Base-by-base conservation (phyloP, 2,797 vertebrate species). In the Dallia pectoralis region DNA sequence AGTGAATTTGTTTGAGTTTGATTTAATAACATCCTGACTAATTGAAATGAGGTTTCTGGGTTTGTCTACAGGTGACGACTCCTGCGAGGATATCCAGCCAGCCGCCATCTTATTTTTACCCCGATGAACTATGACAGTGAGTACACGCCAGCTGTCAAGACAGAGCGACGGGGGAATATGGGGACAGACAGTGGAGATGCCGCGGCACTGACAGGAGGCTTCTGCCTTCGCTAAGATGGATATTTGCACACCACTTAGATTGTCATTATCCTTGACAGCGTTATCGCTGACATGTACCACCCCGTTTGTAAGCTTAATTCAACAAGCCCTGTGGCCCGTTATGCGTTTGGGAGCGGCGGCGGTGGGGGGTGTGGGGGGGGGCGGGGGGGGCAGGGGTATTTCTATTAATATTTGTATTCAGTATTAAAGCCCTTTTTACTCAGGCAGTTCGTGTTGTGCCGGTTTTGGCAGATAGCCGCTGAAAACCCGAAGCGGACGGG, bases 21-120 rank as follows among this genome's bases (percentile, higher is more conserved):
- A 92, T 93, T 89, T 88, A 91, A 87, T 85, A 82, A 91, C 88
- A 84, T 87, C 87, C 88, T 82, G 87, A 89, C 89, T 91, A 91
- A 93, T 91, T 87, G 79, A 84, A 91, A 90, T 86, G 87, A 85
- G 88, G 85, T 88, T 88, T 89, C 77, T 87, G 86, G 18, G 83
- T 85, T 91, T 77, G 82, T 91, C 87, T 88, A 87, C 84, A 88
- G 84, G 82, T 88, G 80, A 88, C 85, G 83, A 87, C 79, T 87
- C 80, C 83, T 81, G 87, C 84, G 87, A 91, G 84, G 81, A 91
- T 89, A 90, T 91, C 87, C 87, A n/a, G 87, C 78, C 86, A 86
- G 87, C 78, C 86, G 85, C 83, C 77, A 78, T 84, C 81, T 88
- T 91, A 90, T 91, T 93, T 93, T 90, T 90, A 92, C 85, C 87